Evolutionary conservation across 2,113 vertebrate genomes (phyloP), one percentile per base, ranked within the genome.

Genomic region (Elephas maximus): DNA sequence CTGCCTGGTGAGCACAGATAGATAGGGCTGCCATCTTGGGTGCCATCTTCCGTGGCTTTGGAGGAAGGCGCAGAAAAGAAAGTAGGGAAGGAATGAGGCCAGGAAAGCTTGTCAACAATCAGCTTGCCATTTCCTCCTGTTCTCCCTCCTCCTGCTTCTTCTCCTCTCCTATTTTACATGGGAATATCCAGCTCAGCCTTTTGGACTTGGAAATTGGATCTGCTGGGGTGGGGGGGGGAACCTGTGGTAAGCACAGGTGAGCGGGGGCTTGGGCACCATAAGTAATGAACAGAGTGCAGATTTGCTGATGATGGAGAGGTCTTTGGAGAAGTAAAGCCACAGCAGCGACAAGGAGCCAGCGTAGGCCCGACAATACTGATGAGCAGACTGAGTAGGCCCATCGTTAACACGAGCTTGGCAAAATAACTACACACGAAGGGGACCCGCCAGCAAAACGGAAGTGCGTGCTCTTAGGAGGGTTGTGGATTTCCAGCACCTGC

Each of bases 241-340:
- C 97, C 94, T 73, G 95, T 63, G 77, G 95, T 26, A 60, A 91
- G 95, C 92, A 85, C 95, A 97, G 97, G 96, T 93, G 88, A 98
- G 90, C 81, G 33, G 90, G 28, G 91, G 87, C 93, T 86, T 85
- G 3, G 0, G 92, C 96, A 11, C 96, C 85, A 95, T 92, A 92
- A 96, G 97, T 98, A 94, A 98, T 97, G 97, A 98, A 89, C 95
- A 12, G 62, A 9, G 1, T 85, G 45, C 8, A 93, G 95, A 95
- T 97, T 96, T 98, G 98, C 97, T 98, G 97, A 95, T 96, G 96
- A 93, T 90, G 94, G 96, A 95, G 97, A 96, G 97, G 97, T 92
- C 97, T 98, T 97, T 91, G 0, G 89, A 97, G 96, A 97, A 98
- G 96, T 48, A 65, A 96, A 92, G 96, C 95, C 86, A 86, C 95